These are phyloP conservation scores for Sorex fumeus DNA, from an alignment of 2,113 vertebrate genomes.

Conservation along the genomic window DNA sequence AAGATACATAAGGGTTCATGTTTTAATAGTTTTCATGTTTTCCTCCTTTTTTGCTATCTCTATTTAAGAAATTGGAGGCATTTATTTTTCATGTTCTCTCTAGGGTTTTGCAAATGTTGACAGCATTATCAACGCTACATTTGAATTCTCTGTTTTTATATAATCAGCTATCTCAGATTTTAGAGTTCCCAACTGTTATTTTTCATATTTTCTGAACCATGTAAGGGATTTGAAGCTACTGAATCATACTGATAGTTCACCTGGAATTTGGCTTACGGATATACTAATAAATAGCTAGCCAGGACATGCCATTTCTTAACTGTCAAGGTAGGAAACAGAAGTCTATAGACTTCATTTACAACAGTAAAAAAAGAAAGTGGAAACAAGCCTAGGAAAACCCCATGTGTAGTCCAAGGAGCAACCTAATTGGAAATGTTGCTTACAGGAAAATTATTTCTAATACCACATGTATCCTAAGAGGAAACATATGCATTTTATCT, in stretches of 20 bases:
- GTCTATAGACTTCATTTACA: not conserved
- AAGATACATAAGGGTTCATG: slow-evolving; percentile 14
- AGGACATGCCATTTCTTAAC: not conserved
- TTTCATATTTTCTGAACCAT: not conserved
- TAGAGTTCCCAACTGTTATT: not conserved
- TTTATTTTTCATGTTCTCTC: slow-evolving; percentile 43
- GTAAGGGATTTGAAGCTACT: slow-evolving; percentile 31
- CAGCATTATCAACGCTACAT: slow-evolving; percentile 46
- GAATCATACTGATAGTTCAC: not conserved
- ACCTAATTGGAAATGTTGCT: not conserved
- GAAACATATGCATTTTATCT: not conserved
- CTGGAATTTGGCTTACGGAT: not conserved
- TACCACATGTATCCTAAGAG: not conserved
- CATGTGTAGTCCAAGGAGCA: not conserved
- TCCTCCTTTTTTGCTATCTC: slow-evolving; percentile 11
- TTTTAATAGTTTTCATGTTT: slow-evolving; percentile 59
- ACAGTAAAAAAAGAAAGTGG: not conserved
- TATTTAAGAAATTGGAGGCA: slow-evolving; percentile 7
- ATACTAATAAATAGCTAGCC: not conserved
- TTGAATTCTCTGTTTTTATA: slow-evolving; percentile 5
- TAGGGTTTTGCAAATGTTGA: slow-evolving; percentile 32
- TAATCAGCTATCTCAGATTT: slow-evolving; percentile 54
- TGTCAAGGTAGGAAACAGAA: not conserved
- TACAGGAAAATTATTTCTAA: not conserved
- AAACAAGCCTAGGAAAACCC: not conserved